Evolutionary conservation across 2,113 vertebrate species (phyloP), one percentile per base, ranked within the genome.

Genomic region (Carassius carassius): DNA sequence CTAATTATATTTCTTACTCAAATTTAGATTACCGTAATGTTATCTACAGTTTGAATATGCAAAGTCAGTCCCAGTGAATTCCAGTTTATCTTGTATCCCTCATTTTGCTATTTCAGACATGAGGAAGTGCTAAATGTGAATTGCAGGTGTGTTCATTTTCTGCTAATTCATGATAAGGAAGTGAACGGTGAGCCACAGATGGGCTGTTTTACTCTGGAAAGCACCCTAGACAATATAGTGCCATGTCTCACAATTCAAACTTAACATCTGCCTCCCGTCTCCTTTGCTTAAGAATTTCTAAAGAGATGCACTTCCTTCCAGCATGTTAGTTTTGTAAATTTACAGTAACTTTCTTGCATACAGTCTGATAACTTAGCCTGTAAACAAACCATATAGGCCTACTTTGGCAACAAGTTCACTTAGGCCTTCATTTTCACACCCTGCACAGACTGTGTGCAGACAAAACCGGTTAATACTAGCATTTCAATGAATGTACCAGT

Each of bases 111-210:
- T 72, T 25, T 70, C 69, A 49, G n/a, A 47, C 49, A 80, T 29
- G 16, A 69, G 69, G 65, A 80, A 58, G 75, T 79, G n/a, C 63
- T 79, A 65, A 70, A 14, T 25, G 35, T 5, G 32, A 73, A 63
- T 54, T 56, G 44, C 82, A 80, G 69, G 51, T 75, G 47, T 54
- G 3, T 29, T 76, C 37, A 58, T 79, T 82, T 81, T 74, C 58
- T 86, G 79, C 74, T 67, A 19, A 82, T 82, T 87, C 83, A 85
- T 67, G 58, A 85, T 81, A 62, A 88, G 87, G 87, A 88, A 88
- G 87, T 80, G 76, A 41, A 80, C 14, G 1, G 25, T 54, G 25
- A 82, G 79, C 41, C 60, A 65, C 78, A 67, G 35, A 79, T 63
- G 21, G n/a, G 23, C 41, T 29, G 65, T 37, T 37, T 51, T 2